Percentiles rank a stretch among this genome's conserved stretches.
Evolutionary conservation across 2,113 vertebrate species (phyloP).

Genomic region (Hucho hucho): DNA sequence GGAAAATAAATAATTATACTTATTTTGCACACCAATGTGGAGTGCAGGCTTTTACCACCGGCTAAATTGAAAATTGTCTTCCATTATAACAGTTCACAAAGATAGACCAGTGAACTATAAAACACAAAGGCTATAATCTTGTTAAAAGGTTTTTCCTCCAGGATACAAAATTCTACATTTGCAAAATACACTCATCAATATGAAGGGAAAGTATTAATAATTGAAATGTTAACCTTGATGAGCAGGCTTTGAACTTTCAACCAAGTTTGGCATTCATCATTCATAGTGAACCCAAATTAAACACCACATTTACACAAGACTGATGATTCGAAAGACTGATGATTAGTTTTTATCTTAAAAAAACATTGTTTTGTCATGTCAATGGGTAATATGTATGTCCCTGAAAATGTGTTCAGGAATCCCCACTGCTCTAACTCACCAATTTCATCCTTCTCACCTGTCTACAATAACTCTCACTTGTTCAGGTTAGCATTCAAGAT

Average conservation of each 20-base stretch:
- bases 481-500: not conserved
- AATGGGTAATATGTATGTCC: not conserved
- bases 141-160: slow-evolving; percentile 61
- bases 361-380: not conserved
- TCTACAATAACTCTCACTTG: not conserved
- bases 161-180: slow-evolving; percentile 68
- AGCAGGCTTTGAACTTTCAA: not conserved
- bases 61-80: slow-evolving; percentile 36
- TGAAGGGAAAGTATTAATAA: slow-evolving; percentile 33
- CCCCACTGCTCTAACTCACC: not conserved
- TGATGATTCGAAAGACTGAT: not conserved
- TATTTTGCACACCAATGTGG: too few species aligned
- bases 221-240: not conserved
- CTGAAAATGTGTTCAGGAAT: not conserved
- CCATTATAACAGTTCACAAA: slow-evolving; percentile 67
- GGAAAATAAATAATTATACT: too few species aligned
- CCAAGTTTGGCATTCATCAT: not conserved
- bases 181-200: slow-evolving; percentile 69
- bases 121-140: slow-evolving; percentile 72
- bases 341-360: not conserved
- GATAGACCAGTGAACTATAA: slow-evolving; percentile 63
- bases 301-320: not conserved
- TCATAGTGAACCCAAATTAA: not conserved
- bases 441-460: slow-evolving; percentile 1
- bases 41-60: too few species aligned